Evolutionary conservation across 1,140 invertebrate species (phyloP).

Genomic region (Atta colombica): DNA sequence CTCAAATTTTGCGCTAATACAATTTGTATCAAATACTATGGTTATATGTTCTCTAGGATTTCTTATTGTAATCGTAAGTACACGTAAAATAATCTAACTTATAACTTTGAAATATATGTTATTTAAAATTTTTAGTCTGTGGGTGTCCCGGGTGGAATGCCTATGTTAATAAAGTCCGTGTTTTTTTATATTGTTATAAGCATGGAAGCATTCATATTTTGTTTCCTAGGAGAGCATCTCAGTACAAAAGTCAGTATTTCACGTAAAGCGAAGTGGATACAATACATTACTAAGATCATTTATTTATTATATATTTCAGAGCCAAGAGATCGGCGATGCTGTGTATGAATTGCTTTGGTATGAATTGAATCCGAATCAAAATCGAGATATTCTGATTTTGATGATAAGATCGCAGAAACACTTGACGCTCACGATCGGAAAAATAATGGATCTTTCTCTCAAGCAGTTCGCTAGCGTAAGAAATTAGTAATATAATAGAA

Average conservation of each 20-base stretch:
- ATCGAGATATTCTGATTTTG: slow-evolving; percentile 32
- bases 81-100: neutral
- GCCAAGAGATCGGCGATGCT: slow-evolving; percentile 31
- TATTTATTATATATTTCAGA: slow-evolving; percentile 31
- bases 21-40: slow-evolving; percentile 40
- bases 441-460: slow-evolving; percentile 55
- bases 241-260: slow-evolving; percentile 34
- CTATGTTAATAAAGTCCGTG: slow-evolving; percentile 15
- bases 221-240: slow-evolving; percentile 59
- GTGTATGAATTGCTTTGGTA: slow-evolving; percentile 57
- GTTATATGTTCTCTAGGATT: slow-evolving; percentile 57
- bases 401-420: slow-evolving; percentile 55
- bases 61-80: slow-evolving; percentile 50
- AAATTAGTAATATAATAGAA: slow-evolving; percentile 5
- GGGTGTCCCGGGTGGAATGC: neutral
- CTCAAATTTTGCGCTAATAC: slow-evolving; percentile 31
- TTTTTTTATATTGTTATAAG: slow-evolving; percentile 27
- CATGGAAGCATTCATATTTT: slow-evolving; percentile 54
- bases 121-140: slow-evolving; percentile 36
- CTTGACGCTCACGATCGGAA: slow-evolving; percentile 56
- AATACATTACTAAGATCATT: too few species aligned
- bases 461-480: slow-evolving; percentile 54
- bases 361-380: slow-evolving; percentile 26
- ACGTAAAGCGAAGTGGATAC: neutral
- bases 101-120: neutral